Conservation (phyloP, 2,797 vertebrate species). For the Galago senegalensis region DNA sequence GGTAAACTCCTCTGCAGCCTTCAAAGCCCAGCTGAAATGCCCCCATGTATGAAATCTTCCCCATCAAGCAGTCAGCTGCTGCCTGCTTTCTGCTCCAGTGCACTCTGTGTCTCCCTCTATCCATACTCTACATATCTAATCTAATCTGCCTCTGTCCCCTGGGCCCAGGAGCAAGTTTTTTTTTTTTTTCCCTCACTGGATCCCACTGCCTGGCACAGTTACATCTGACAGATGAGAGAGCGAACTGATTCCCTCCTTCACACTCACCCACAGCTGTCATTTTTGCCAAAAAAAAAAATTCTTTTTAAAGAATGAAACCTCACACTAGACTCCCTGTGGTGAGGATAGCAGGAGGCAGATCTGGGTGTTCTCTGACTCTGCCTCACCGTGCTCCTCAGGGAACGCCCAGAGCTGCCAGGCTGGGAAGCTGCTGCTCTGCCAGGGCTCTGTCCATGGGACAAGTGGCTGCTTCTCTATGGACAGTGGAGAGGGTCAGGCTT, state of each 20-base stretch:
- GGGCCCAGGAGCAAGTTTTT: background rate
- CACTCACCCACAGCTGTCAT: background rate
- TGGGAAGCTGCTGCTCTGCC: background rate
- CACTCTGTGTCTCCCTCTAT: background rate
- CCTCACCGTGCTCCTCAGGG: background rate
- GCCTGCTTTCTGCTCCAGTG: background rate
- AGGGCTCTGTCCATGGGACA: background rate
- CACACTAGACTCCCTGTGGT: background rate
- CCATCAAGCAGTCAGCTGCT: background rate
- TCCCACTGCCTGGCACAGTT: background rate
- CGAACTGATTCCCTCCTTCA: background rate
- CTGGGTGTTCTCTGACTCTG: background rate
- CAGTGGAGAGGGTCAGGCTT: background rate
- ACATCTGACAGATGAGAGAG: background rate
- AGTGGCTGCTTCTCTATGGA: fast-evolving
- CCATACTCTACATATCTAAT: fast-evolving
- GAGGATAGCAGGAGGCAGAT: too few species aligned
- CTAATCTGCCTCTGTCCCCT: background rate
- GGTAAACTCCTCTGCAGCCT: constrained; percentile 21
- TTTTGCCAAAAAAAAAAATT: background rate
- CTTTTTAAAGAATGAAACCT: background rate
- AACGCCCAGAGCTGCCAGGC: background rate
- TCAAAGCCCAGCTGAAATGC: background rate
- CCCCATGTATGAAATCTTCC: background rate
- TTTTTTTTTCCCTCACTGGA: background rate